A percentile compares a stretch with the other conserved stretches of the same genome.
Evolutionary conservation across 53 echinoderm and acorn worm species (phyloP).

Genomic region (Paracentrotus lividus): DNA sequence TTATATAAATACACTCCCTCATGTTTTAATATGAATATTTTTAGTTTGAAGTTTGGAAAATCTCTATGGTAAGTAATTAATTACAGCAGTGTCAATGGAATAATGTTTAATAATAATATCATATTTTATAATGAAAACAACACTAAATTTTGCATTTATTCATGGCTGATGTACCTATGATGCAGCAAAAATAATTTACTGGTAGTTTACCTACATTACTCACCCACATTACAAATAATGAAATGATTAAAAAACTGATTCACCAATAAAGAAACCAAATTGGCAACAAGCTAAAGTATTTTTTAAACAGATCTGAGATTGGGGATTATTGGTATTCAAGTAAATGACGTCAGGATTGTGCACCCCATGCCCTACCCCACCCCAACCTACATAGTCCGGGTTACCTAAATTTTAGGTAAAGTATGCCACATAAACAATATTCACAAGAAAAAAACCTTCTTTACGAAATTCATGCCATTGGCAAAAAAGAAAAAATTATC

Average conservation of each 20-base stretch:
- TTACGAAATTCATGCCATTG: neutral
- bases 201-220: neutral
- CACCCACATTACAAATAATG: too few relatives aligned
- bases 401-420: conserved; percentile 1
- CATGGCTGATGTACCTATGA: too few relatives aligned
- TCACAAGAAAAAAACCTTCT: neutral
- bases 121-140: too few relatives aligned
- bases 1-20: too few relatives aligned
- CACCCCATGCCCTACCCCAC: neutral
- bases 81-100: too few relatives aligned
- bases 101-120: too few relatives aligned
- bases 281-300: neutral
- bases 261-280: too few relatives aligned
- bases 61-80: too few relatives aligned
- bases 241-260: too few relatives aligned
- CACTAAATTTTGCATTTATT: too few relatives aligned
- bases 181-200: too few relatives aligned
- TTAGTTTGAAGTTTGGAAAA: neutral
- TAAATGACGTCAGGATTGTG: neutral
- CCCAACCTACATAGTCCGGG: neutral
- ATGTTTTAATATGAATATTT: too few relatives aligned
- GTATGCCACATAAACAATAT: neutral
- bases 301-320: neutral
- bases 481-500: neutral
- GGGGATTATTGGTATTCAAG: neutral